Percentiles rank a stretch among this genome's conserved stretches.
phyloP scores from a whole-genome alignment of 2,888 invertebrate genomes.

The Stenolophus ochropezus region DNA sequence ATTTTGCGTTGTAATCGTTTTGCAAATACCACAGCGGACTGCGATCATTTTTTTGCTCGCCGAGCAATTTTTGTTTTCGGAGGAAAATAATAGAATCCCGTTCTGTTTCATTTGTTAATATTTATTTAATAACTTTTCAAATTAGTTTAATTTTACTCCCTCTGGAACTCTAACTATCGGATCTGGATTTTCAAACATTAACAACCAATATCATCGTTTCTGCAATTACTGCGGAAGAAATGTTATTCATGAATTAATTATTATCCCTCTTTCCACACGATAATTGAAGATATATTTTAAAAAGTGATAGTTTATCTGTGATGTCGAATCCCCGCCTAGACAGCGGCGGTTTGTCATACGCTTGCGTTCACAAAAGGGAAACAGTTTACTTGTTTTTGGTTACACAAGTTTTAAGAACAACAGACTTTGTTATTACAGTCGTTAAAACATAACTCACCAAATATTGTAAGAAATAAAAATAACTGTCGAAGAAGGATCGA shows the following conservation, averaged over 20 bases:
- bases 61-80: conserved; percentile 34
- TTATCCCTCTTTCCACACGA: too few species aligned
- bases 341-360: too few species aligned
- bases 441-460: too few species aligned
- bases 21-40: conserved; percentile 50
- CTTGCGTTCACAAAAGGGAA: too few species aligned
- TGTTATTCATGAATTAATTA: background rate
- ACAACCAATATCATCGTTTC: background rate
- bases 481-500: too few species aligned
- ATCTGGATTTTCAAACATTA: background rate
- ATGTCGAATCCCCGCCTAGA: too few species aligned
- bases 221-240: background rate
- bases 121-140: conserved; percentile 39
- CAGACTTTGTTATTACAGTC: too few species aligned
- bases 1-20: conserved; percentile 57
- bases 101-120: conserved; percentile 39
- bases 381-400: too few species aligned
- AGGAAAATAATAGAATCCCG: conserved; percentile 36
- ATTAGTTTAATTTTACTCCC: conserved; percentile 1
- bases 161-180: background rate
- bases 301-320: too few species aligned
- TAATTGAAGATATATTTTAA: too few species aligned
- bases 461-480: too few species aligned
- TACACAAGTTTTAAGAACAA: too few species aligned
- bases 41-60: conserved; percentile 44